Percentiles rank a stretch among this genome's conserved stretches.
phyloP scores from a whole-genome alignment of 2,888 invertebrate species.

The Exephanes ischioxanthus region DNA sequence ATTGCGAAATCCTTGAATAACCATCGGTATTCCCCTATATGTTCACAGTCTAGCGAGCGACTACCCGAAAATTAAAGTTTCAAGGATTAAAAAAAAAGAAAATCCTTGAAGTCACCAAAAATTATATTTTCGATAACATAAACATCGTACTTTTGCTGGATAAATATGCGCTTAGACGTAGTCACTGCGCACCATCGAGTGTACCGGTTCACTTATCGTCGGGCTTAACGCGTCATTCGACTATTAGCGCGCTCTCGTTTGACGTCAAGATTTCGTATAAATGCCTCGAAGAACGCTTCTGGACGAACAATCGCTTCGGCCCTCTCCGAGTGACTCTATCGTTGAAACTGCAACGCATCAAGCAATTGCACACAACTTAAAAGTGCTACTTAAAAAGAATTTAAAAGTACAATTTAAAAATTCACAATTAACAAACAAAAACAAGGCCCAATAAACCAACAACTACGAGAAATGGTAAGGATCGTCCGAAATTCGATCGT shows the following conservation, averaged over 20 bases:
- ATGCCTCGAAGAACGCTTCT: conserved; percentile 71
- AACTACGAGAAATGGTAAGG: conserved; percentile 52
- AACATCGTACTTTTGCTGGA: not conserved
- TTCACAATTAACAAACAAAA: not conserved
- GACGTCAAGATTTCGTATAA: conserved; percentile 83
- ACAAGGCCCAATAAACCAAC: not conserved
- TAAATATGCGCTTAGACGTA: not conserved
- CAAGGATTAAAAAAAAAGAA: not conserved
- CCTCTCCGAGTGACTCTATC: conserved; percentile 42
- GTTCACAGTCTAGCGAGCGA: not conserved
- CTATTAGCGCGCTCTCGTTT: conserved; percentile 82
- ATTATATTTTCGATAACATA: not conserved
- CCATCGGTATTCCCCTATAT: not conserved
- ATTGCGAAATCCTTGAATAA: not conserved
- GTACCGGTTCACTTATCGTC: conserved; percentile 82
- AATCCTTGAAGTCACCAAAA: not conserved
- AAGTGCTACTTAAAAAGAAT: too few species aligned
- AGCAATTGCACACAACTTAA: not conserved
- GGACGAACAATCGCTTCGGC: conserved; percentile 58
- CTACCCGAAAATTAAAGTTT: not conserved
- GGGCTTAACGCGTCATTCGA: conserved; percentile 78
- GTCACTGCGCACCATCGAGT: conserved; percentile 67
- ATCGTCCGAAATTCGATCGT: not conserved
- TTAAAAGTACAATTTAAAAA: too few species aligned
- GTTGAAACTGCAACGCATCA: conserved; percentile 14